Percentiles rank a stretch among this genome's conserved stretches.
phyloP scores from a whole-genome alignment of 1,140 invertebrate genomes.

The Orius laevigatus region DNA sequence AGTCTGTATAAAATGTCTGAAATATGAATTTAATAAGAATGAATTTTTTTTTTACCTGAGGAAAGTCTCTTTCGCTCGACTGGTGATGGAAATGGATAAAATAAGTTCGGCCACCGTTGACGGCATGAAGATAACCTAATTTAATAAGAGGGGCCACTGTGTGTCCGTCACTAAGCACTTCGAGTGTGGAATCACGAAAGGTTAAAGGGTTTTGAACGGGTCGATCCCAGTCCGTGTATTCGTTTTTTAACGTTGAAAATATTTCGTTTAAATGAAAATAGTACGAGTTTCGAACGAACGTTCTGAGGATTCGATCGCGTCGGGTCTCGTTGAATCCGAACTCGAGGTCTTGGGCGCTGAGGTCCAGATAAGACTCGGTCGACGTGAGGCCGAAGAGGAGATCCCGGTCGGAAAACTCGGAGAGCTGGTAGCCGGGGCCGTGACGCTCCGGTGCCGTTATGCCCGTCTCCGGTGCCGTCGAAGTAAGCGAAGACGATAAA shows the following conservation, averaged over 20 bases:
- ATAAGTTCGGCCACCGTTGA: conserved; percentile 56
- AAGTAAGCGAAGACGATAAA: conserved; percentile 25
- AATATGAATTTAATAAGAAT: conserved; percentile 1
- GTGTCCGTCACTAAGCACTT: conserved; percentile 70
- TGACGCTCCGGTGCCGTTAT: conserved; percentile 13
- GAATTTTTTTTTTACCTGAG: conserved; percentile 37
- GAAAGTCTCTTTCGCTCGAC: conserved; percentile 52
- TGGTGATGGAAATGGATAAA: conserved; percentile 79
- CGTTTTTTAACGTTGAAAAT: conserved; percentile 76
- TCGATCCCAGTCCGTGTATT: conserved; percentile 85
- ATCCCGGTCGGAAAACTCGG: conserved; percentile 67
- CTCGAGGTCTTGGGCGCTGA: conserved; percentile 41
- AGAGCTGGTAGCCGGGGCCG: conserved; percentile 49
- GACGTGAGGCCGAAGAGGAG: conserved; percentile 60
- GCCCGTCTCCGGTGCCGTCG: conserved; percentile 1
- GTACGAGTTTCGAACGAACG: conserved; percentile 75
- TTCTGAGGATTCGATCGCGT: conserved; percentile 64
- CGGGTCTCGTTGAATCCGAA: conserved; percentile 72
- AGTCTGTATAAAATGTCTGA: no score
- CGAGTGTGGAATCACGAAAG: conserved; percentile 55
- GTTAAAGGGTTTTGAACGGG: conserved; percentile 55
- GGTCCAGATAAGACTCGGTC: conserved; percentile 55
- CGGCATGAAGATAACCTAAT: conserved; percentile 61
- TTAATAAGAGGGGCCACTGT: conserved; percentile 66
- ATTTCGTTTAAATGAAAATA: conserved; percentile 80